A percentile compares a stretch with the other conserved stretches of the same genome.
phyloP scores from a whole-genome alignment of 2,113 vertebrate species.

The Centrocercus urophasianus region DNA sequence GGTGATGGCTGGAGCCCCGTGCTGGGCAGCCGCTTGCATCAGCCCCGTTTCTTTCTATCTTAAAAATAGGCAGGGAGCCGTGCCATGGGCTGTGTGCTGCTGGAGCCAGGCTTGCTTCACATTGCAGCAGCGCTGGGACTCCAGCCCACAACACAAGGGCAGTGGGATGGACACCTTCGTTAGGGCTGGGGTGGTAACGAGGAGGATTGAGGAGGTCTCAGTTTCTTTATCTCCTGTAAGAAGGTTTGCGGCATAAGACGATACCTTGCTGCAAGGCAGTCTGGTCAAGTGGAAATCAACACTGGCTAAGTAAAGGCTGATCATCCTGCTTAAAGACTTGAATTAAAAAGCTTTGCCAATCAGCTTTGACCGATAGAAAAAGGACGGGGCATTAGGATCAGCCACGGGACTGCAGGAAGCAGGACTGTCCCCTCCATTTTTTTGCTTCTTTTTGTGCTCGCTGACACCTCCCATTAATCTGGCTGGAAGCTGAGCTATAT shows the following conservation, averaged over 20 bases:
- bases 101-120: conserved; percentile 6
- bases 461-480: neutral
- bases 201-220: neutral
- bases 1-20: neutral
- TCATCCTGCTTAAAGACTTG: conserved; percentile 67
- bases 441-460: neutral
- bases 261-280: conserved; percentile 39
- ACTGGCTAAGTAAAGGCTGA: conserved; percentile 49
- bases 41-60: neutral
- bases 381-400: conserved; percentile 38
- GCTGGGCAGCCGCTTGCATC: neutral
- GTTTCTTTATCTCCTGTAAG: conserved; percentile 65
- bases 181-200: neutral
- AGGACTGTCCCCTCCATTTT: neutral
- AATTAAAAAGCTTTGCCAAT: conserved; percentile 72
- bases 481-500: neutral
- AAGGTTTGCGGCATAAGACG: conserved; percentile 30
- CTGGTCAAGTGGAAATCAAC: conserved; percentile 50
- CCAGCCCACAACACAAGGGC: neutral
- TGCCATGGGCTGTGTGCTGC: neutral
- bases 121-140: neutral
- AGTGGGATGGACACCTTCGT: fast-evolving
- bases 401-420: neutral
- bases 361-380: conserved; percentile 50
- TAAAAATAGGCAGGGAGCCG: conserved; percentile 47